phyloP scores from a whole-genome alignment of 2,797 vertebrate genomes.

The Crypturellus tataupa region DNA sequence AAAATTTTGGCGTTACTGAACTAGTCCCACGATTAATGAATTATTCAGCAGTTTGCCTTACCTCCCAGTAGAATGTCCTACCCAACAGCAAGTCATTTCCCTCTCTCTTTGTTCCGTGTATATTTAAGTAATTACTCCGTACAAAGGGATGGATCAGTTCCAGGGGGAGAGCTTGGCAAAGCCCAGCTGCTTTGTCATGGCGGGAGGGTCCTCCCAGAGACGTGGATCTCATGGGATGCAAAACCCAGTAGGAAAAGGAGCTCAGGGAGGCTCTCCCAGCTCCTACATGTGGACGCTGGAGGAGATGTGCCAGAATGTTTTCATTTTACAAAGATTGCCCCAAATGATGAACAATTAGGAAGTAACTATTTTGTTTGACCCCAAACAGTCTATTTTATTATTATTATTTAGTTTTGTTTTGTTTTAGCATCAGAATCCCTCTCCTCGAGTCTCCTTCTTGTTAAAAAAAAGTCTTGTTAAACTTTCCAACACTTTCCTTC shows the following conservation, averaged over 20 bases:
- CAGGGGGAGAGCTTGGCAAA: conserved; percentile 44
- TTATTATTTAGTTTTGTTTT: neutral
- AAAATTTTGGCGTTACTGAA: conserved; percentile 29
- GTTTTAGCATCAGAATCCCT: neutral
- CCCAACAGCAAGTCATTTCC: conserved; percentile 52
- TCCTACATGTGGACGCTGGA: neutral
- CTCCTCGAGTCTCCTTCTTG: neutral
- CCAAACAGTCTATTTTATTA: neutral
- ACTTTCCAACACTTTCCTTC: conserved; percentile 11
- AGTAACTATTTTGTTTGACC: neutral
- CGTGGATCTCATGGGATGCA: neutral
- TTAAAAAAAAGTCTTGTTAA: neutral
- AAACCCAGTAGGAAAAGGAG: neutral
- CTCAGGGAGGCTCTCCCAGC: neutral
- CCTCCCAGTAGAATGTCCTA: conserved; percentile 21
- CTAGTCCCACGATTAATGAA: neutral
- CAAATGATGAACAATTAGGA: neutral
- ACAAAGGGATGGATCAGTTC: conserved; percentile 56
- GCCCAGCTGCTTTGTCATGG: conserved; percentile 16
- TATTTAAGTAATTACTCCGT: conserved; percentile 67
- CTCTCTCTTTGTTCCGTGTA: conserved; percentile 58
- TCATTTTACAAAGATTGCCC: neutral
- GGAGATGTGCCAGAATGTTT: neutral
- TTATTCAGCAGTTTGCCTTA: conserved; percentile 50
- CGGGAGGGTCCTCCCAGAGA: neutral